Base-by-base conservation (phyloP, 2,113 vertebrate species). In the Lepus timidus region DNA sequence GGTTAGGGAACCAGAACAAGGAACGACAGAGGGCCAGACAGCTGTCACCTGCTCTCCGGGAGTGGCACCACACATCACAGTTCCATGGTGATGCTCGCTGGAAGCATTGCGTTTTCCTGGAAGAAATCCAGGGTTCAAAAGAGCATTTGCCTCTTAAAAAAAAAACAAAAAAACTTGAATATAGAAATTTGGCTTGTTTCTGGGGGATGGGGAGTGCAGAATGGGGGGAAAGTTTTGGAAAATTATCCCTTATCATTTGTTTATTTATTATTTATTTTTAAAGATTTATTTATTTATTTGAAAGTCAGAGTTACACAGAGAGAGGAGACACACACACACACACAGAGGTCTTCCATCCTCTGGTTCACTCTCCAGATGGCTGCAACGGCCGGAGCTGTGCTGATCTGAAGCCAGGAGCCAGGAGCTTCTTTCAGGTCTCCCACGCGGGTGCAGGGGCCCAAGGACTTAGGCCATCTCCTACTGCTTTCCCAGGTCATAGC, bases 1-100 rank as follows among this genome's bases (percentile, higher is more conserved):
- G 22, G 55, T 73, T 62, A 91, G 62, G 82, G 73, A 91, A 49
- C 7, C 1, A 81, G 44, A 61, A 33, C 17, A 16, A 71, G 88
- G 88, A 52, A 64, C 74, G 93, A 78, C 44, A 80, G 70, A 83
- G 19, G 83, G 79, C 12, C 61, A 88, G 67, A 85, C 93, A 85
- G 91, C 74, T 93, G 95, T 91, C 95, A 82, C 68, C 58, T 49
- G 23, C 9, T 22, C 36, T 52, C 62, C 6, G 0, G 25, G 65
- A 85, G 88, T 78, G 62, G 79, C 80, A 51, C 67, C 62, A 4
- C 25, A 58, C 49, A 75, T 80, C 74, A 75, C 61, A 76, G 12
- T 88, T 83, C 82, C 87, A 85, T 33, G 70, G 55, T 31, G 27
- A 61, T 58, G 51, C 31, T 91, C 52, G 74, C 88, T 76, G 67